A percentile compares a stretch with the other conserved stretches of the same genome.
Conservation (phyloP, 2,888 invertebrate species). For the Standfussiana lucernea region DNA sequence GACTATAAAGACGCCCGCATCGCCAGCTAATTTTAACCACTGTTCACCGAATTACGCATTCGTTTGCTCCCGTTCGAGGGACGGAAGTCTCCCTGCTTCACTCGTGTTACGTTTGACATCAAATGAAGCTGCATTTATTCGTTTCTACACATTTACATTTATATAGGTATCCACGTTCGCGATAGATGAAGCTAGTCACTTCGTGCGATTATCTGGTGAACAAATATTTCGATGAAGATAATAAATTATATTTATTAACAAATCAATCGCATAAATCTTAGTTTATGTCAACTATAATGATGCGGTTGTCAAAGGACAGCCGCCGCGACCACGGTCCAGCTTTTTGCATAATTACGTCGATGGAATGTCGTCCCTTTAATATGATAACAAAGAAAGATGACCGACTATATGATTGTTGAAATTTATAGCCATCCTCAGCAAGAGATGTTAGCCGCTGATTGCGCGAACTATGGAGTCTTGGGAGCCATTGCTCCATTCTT, state of each 20-base stretch:
- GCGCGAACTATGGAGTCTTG: conserved; percentile 75
- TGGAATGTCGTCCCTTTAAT: conserved; percentile 88
- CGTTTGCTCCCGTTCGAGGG: conserved; percentile 75
- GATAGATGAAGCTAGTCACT: conserved; percentile 12
- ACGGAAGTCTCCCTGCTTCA: conserved; percentile 57
- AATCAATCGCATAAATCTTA: conserved; percentile 88
- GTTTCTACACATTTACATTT: conserved; percentile 28
- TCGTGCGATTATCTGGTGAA: conserved; percentile 35
- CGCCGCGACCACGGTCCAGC: conserved; percentile 87
- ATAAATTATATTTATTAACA: conserved; percentile 84
- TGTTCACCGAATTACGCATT: conserved; percentile 89
- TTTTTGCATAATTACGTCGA: conserved; percentile 89
- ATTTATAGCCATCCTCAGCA: conserved; percentile 75
- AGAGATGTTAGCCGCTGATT: conserved; percentile 81
- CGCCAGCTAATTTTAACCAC: conserved; percentile 89
- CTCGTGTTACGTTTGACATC: conserved; percentile 50
- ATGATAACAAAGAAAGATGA: conserved; percentile 90
- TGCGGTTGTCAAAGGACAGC: conserved; percentile 87
- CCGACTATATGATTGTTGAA: conserved; percentile 78
- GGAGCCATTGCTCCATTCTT: conserved; percentile 55
- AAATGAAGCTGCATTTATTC: conserved; percentile 57
- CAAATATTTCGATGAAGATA: conserved; percentile 71
- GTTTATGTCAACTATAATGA: conserved; percentile 89
- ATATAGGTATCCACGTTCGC: conserved; percentile 10
- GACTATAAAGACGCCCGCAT: conserved; percentile 90